Base-by-base conservation (phyloP, 2,888 invertebrate species). In the Athalia cordata region DNA sequence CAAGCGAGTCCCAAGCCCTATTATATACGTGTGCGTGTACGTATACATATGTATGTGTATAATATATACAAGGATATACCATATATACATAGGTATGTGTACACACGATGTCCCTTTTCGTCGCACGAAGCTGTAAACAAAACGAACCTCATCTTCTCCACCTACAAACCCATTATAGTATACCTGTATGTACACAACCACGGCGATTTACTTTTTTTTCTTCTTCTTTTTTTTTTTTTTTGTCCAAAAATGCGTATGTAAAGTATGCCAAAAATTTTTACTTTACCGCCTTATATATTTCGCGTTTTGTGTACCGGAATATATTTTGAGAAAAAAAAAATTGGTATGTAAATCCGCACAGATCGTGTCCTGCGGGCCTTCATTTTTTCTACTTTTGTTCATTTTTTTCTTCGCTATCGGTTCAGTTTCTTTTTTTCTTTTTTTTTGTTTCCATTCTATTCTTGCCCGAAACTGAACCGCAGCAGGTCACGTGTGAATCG, bases 1-100 rank as follows among this genome's bases (percentile, higher is more conserved):
- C 74, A 43, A n/a, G 74, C 49, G 74, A 61, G 74, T 50, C 43
- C 47, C 62, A 61, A 61, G n/a, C 13, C n/a, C 61, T 3, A 52
- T 7, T 11, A 52, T 29, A 0, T 29, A 29, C 29, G 29, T 29
- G 29, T 29, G 29, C 29, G 29, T 29, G 29, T 29, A 29, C 1
- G 29, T 29, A 29, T 29, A 2, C 29, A 29, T 29, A 2, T 29
- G 29, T 29, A 29, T 29, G 29, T 29, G 29, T 29, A 29, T 29
- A 29, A 29, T 29, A 29, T 2, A 29, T 2, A 29, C 29, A 2
- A 29, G 29, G 29, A 29, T 29, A 29, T 29, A 29, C 29, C 29
- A 29, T 29, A 2, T 29, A 29, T 29, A 29, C 29, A 29, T 29
- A 29, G 29, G 29, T 29, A 29, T 29, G 2, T 29, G 2, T 0